Evolutionary conservation across 2,797 vertebrate genomes (phyloP), one percentile per base, ranked within the genome.

Genomic region (Gallinago solitaria): DNA sequence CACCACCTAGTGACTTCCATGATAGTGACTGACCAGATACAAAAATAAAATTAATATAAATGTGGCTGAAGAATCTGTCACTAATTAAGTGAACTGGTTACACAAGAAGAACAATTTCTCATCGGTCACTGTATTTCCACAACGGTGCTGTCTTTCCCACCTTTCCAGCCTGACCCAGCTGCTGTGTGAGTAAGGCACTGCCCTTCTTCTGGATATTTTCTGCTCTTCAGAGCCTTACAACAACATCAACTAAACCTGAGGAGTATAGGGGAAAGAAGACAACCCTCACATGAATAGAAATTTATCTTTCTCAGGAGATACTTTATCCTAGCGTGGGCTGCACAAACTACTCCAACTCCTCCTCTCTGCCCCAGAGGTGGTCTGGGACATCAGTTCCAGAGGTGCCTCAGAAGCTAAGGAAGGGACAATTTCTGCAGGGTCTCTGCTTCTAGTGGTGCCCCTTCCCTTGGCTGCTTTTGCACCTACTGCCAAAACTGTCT

Each of bases 161-260:
- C 16, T 60, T 24, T 48, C 61, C 51, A 41, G 33, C 5, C 16
- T 60, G 30, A 79, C 57, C 41, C 32, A 53, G 39, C 23, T 6
- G 59, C 23, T 79, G 21, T 39, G 30, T 30, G 90, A 57, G 60
- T 77, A 23, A 83, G 82, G 67, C 81, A 92, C 74, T 96, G 90
- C 86, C 91, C 95, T 95, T 95, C 94, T 92, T 57, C 86, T 80
- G 95, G 92, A 7, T 39, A 9, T 8, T 85, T 8, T 2, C 50
- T 84, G 50, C 59, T 67, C n/a, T 33, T 82, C 68, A 41, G 30
- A 74, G 30, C 25, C 59, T 69, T 20, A 23, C 43, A 18, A 4
- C 32, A 17, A 3, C 28, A 15, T 30, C 35, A 21, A 5, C 20
- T 47, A 35, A 78, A 60, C 12, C 8, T 4, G 37, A 63, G 25